Evolutionary conservation across 2,113 vertebrate genomes (phyloP).

Genomic region (Xenopus tropicalis): DNA sequence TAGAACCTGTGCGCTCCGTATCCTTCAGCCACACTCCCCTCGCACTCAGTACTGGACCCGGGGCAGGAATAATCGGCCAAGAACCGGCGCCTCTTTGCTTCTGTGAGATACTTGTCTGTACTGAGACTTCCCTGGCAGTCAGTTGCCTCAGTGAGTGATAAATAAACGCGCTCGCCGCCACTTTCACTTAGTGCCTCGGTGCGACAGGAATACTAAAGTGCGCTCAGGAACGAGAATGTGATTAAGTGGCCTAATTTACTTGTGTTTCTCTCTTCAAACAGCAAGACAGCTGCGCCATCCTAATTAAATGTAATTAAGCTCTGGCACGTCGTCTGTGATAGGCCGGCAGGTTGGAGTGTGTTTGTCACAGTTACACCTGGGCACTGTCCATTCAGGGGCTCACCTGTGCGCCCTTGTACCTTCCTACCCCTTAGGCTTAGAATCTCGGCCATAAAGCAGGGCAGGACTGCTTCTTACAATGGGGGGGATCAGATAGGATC

Average conservation of each 20-base stretch:
- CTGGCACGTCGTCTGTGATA: constrained; percentile 33
- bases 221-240: constrained; percentile 32
- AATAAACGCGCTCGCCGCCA: neutral
- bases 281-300: constrained; percentile 39
- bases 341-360: constrained; percentile 13
- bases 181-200: constrained; percentile 24
- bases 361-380: constrained; percentile 23
- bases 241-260: constrained; percentile 42
- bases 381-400: neutral
- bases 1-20: too few relatives aligned
- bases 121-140: neutral
- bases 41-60: too few relatives aligned
- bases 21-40: too few relatives aligned
- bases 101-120: too few relatives aligned
- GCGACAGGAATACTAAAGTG: constrained; percentile 28
- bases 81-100: too few relatives aligned
- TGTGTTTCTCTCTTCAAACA: constrained; percentile 31
- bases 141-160: constrained; percentile 1
- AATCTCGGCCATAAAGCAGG: too few relatives aligned
- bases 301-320: constrained; percentile 45
- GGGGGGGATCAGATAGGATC: too few relatives aligned
- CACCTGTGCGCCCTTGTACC: neutral
- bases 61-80: too few relatives aligned
- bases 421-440: too few relatives aligned
- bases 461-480: too few relatives aligned